Base-by-base conservation (phyloP, 2,797 vertebrate genomes). In the Orientallactaga sibirica region DNA sequence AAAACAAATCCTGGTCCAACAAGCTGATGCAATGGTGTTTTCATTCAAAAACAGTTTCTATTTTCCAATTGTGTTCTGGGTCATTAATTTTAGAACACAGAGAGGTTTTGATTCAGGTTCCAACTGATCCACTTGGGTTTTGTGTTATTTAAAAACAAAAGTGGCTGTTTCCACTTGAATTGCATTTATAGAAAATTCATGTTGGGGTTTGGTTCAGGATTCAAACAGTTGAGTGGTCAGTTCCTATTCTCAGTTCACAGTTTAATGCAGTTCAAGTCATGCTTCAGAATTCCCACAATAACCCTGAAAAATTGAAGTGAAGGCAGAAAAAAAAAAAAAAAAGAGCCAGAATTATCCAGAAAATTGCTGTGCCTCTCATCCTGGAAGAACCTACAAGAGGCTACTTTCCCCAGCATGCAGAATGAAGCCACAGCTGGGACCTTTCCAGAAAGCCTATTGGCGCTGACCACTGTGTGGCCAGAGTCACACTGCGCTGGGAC, bases 91-190 rank as follows among this genome's bases (percentile, higher is more conserved):
- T 93, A 94, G 89, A 88, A 89, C 92, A 95, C 84, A 62, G 25
- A 81, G 79, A 93, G 82, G 25, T 80, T 83, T 94, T 95, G 90
- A 88, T 90, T 93, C 86, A 48, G 64, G 75, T 93, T 83, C 93
- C 89, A 96, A 12, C 62, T 25, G 77, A 93, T 86, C 86, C 75
- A 86, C 73, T 91, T 86, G 64, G 79, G 90, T 80, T 95, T 90
- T 43, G 88, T 94, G 87, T 92, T 81, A 15, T 90, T 95, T 78
- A 88, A 96, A 97, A 96, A 93, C 90, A 96, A 93, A 95, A 95
- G 76, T 86, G 86, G 92, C 14, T 11, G 52, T 95, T 68, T 93
- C 82, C 86, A 86, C 94, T 94, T 95, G 79, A 75, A 88, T 83
- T 92, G 58, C 62, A 3, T 93, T 96, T 96, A 83, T 70, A 93